These are phyloP conservation scores for Agonopterix alstromeriana DNA, from an alignment of 2,888 invertebrate genomes.

Conservation along the genomic window DNA sequence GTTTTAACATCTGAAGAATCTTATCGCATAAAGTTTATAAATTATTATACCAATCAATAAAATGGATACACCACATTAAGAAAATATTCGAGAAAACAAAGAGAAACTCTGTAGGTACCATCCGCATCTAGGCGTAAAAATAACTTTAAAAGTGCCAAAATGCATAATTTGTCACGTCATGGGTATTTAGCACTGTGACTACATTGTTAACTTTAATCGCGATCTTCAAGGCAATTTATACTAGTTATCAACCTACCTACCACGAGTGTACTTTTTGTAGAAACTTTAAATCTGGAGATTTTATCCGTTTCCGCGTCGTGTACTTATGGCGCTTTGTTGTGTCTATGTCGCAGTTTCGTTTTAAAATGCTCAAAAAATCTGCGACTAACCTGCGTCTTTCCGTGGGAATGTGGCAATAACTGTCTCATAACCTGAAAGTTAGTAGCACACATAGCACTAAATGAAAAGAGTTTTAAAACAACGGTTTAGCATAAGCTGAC, in stretches of 20 bases:
- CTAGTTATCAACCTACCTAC: too few relatives aligned
- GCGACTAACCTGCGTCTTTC: background rate
- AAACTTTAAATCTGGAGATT: too few relatives aligned
- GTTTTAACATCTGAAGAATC: too few relatives aligned
- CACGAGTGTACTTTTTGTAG: too few relatives aligned
- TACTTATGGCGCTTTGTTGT: slow-evolving; percentile 3
- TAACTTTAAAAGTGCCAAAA: background rate
- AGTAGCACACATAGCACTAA: background rate
- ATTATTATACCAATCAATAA: too few relatives aligned
- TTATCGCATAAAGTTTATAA: too few relatives aligned
- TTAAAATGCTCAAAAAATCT: background rate
- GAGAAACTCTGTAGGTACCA: background rate
- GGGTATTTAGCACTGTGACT: slow-evolving; percentile 10
- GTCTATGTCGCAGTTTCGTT: slow-evolving; percentile 10
- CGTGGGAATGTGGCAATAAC: background rate
- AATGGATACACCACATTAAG: background rate
- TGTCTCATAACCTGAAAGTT: background rate
- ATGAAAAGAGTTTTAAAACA: background rate
- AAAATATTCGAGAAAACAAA: background rate
- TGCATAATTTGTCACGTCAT: slow-evolving; percentile 17
- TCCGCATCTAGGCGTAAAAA: background rate
- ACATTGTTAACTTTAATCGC: slow-evolving; percentile 18
- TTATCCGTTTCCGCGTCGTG: too few relatives aligned
- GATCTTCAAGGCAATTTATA: slow-evolving; percentile 10
- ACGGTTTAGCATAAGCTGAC: background rate